phyloP scores from a whole-genome alignment of 1,140 invertebrate species.

The Ditylenchus dipsaci region DNA sequence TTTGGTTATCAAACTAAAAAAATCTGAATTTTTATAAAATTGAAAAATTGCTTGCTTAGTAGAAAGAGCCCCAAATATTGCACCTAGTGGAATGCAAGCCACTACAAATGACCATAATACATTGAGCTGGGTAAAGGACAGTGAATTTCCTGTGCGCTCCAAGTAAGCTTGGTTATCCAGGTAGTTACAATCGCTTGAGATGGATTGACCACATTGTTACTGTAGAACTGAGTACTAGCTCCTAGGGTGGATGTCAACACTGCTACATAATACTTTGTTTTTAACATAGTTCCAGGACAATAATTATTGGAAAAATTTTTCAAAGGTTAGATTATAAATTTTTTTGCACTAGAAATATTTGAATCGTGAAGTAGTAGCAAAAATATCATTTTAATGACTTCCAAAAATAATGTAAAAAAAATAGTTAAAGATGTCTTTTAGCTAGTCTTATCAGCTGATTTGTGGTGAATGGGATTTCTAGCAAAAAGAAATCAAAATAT shows the following conservation, averaged over 20 bases:
- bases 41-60: slow-evolving; percentile 29
- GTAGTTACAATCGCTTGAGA: slow-evolving; percentile 41
- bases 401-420: too few species aligned
- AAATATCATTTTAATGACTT: too few species aligned
- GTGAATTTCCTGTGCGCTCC: slow-evolving; percentile 7
- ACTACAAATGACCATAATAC: slow-evolving; percentile 60
- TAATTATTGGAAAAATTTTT: too few species aligned
- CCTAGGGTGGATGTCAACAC: slow-evolving; percentile 38
- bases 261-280: not conserved
- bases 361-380: too few species aligned
- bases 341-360: too few species aligned
- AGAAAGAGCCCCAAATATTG: slow-evolving; percentile 59
- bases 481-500: too few species aligned
- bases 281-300: too few species aligned
- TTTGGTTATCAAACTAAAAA: slow-evolving; percentile 22
- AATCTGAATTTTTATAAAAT: slow-evolving; percentile 14
- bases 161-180: slow-evolving; percentile 46
- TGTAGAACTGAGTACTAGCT: slow-evolving; percentile 51
- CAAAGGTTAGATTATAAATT: too few species aligned
- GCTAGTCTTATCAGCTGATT: too few species aligned
- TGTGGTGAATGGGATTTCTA: too few species aligned
- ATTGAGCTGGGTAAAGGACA: slow-evolving; percentile 34
- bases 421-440: too few species aligned
- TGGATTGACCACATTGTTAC: slow-evolving; percentile 54
- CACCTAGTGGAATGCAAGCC: slow-evolving; percentile 60